Evolutionary conservation across 2,797 vertebrate species (phyloP), one percentile per base, ranked within the genome.

Genomic region (Catostomus latipinnis): DNA sequence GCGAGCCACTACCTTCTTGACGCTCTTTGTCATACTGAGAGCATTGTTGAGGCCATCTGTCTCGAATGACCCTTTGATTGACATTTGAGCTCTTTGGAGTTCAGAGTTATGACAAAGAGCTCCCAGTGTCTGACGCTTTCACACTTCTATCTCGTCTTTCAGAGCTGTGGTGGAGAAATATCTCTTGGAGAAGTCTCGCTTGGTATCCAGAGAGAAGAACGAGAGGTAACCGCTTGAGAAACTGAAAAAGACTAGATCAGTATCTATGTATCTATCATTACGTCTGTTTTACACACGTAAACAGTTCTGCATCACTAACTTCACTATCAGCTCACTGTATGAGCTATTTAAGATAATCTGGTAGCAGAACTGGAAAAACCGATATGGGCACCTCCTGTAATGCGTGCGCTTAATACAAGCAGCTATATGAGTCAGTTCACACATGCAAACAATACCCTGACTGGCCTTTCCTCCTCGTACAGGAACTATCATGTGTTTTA

Each of bases 401-500:
- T 78, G 14, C 0, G 10, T 78, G 14, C 0, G 10, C 10, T 53
- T 0, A 7, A 34, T 56, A 34, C 34, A 34, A 34, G 34, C 34
- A 34, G 34, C 18, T 18, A 22, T 22, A 22, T 16, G 0, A 1
- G 4, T 60, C 5, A 22, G 34, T 34, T 34, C 4, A 60, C 9
- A 63, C 12, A 10, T 12, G 43, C 6, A 45, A 10, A 43, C 22
- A 63, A 63, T 12, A 22, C 9, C 6, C 60, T 11, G 10, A 1
- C 14, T 60, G 34, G 8, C 16, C 70, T 74, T 86, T 13, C 65
- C 16, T 81, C 53, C 43, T 7, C 65, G 66, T 62, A 1, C 85
- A 99, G 98, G 93, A 99, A 99, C 93, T 99, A 99, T 84, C 98
- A 99, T 0, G 98, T 99, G 65, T 99, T 99, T 91, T 99, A 99